A percentile compares a stretch with the other conserved stretches of the same genome.
Evolutionary conservation across 2,888 invertebrate genomes (phyloP).

Genomic region (Enoplolaimus lenunculus): DNA sequence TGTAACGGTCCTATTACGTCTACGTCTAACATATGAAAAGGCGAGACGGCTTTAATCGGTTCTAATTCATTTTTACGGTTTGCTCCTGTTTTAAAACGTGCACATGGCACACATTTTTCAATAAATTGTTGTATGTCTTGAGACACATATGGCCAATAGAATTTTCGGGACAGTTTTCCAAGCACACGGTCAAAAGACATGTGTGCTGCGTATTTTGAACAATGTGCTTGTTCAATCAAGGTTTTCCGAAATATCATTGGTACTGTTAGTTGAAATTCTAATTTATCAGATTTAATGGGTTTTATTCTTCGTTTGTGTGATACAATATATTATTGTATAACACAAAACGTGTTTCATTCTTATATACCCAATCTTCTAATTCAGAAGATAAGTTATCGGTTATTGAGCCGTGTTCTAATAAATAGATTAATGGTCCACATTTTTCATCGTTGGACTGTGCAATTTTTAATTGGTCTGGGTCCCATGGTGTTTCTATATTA

Average conservation of each 20-base stretch:
- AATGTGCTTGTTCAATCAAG: background rate
- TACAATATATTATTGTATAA: no score
- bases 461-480: no score
- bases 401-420: no score
- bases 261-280: no score
- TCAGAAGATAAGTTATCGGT: no score
- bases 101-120: background rate
- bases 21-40: slow-evolving; percentile 28
- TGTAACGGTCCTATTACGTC: slow-evolving; percentile 30
- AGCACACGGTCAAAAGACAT: background rate
- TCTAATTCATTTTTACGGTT: background rate
- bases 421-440: no score
- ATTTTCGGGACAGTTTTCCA: background rate
- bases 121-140: background rate
- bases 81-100: background rate
- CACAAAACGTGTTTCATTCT: no score
- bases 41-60: background rate
- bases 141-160: background rate
- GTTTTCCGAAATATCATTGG: background rate
- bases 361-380: no score
- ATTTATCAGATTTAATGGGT: no score
- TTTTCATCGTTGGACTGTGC: no score
- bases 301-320: no score
- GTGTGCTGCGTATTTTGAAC: background rate
- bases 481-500: no score